Percentiles rank a stretch among this genome's conserved stretches.
phyloP scores from a whole-genome alignment of 2,888 invertebrate genomes.

The Erynnis tages region DNA sequence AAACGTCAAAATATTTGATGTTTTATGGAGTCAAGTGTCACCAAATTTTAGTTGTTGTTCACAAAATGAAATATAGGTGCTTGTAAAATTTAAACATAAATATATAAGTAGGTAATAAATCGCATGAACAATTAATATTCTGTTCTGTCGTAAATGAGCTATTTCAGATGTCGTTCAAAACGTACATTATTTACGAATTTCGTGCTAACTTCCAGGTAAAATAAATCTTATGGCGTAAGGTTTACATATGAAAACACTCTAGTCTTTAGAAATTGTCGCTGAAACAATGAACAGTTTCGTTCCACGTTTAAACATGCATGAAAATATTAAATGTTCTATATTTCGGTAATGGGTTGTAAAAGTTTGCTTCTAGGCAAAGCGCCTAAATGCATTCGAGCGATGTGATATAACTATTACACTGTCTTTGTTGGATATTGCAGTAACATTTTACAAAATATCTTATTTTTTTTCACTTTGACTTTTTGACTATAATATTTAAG shows the following conservation, averaged over 20 bases:
- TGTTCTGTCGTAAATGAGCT: conserved; percentile 36
- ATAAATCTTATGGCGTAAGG: conserved; percentile 1
- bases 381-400: neutral
- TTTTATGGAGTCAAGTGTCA: too few species aligned
- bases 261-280: neutral
- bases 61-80: too few species aligned
- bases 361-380: neutral
- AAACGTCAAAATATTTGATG: too few species aligned
- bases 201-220: conserved; percentile 7
- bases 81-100: neutral
- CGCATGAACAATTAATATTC: conserved; percentile 42
- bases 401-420: too few species aligned
- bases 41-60: too few species aligned
- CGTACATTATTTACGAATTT: conserved; percentile 34
- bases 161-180: conserved; percentile 25
- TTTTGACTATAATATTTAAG: too few species aligned
- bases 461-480: too few species aligned
- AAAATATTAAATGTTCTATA: conserved; percentile 32
- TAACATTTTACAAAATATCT: too few species aligned
- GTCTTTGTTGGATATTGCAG: too few species aligned
- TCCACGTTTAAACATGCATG: conserved; percentile 25
- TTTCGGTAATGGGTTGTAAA: conserved; percentile 46
- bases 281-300: conserved; percentile 28
- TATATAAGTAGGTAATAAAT: conserved; percentile 33
- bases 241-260: conserved; percentile 23